Conservation (phyloP, 2,888 invertebrate genomes). For the Marasmarcha lunaedactyla region DNA sequence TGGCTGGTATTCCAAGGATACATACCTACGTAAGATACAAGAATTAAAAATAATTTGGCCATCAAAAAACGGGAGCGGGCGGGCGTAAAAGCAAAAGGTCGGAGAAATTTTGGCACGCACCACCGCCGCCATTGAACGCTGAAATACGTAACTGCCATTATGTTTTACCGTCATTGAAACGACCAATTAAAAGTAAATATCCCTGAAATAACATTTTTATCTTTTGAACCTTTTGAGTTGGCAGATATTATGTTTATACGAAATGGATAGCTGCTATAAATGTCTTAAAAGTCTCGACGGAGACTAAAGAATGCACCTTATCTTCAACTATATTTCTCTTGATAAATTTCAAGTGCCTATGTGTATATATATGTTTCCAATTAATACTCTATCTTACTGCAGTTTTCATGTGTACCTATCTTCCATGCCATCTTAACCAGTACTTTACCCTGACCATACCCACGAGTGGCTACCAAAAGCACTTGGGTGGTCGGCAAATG, state of each 20-base stretch:
- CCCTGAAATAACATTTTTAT: conserved; percentile 26
- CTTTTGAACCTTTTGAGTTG: conserved; percentile 23
- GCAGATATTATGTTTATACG: too few relatives aligned
- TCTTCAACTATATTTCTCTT: too few relatives aligned
- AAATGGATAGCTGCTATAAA: too few relatives aligned
- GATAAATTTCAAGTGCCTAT: too few relatives aligned
- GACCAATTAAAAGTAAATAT: conserved; percentile 24
- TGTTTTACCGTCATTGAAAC: conserved; percentile 28
- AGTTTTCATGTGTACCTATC: too few relatives aligned
- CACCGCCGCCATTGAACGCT: conserved; percentile 23
- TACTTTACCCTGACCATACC: too few relatives aligned
- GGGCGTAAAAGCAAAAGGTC: conserved; percentile 48
- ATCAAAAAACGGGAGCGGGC: conserved; percentile 51
- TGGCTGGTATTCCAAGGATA: too few relatives aligned
- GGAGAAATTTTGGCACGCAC: conserved; percentile 55
- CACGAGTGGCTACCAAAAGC: background rate
- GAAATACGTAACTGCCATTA: conserved; percentile 16
- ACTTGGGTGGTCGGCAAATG: conserved; percentile 52
- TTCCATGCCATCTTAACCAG: too few relatives aligned
- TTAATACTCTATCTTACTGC: too few relatives aligned
- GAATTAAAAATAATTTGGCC: conserved; percentile 51
- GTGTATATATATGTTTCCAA: too few relatives aligned
- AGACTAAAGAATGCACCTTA: too few relatives aligned
- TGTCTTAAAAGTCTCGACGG: too few relatives aligned
- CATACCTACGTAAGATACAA: background rate